Percentiles rank a stretch among this genome's conserved stretches.
These are phyloP conservation scores for Bombus confusus DNA, from an alignment of 1,140 invertebrate species.

Conservation along the genomic window DNA sequence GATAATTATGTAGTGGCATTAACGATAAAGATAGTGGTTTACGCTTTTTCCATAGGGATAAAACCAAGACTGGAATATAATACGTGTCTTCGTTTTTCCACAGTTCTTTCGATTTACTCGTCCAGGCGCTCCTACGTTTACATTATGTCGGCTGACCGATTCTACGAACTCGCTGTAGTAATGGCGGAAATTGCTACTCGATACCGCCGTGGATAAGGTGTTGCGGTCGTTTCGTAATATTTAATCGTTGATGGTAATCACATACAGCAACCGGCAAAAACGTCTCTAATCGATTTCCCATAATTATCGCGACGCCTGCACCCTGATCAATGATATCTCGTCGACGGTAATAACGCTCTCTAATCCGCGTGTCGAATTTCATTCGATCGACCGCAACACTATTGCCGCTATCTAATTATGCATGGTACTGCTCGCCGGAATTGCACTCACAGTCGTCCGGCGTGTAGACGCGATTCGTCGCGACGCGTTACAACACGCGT, in stretches of 20 bases:
- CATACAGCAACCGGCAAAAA: not conserved
- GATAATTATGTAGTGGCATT: too few relatives aligned
- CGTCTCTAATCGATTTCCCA: slow-evolving; percentile 14
- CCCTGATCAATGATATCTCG: slow-evolving; percentile 6
- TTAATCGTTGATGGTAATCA: slow-evolving; percentile 15
- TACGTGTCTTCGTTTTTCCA: too few relatives aligned
- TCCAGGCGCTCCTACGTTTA: not conserved
- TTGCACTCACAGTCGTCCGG: not conserved
- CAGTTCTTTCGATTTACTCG: not conserved
- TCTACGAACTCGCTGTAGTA: not conserved
- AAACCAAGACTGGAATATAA: too few relatives aligned
- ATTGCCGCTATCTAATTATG: slow-evolving; percentile 25
- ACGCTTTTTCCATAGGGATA: too few relatives aligned
- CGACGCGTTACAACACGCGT: slow-evolving; percentile 20
- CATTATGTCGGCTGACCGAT: not conserved
- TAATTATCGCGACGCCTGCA: slow-evolving; percentile 19
- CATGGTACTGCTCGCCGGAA: not conserved
- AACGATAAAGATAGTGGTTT: too few relatives aligned
- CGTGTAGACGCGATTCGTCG: not conserved
- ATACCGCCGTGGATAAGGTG: not conserved
- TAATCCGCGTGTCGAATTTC: slow-evolving; percentile 41
- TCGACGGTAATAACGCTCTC: not conserved
- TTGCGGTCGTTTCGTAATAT: slow-evolving; percentile 6
- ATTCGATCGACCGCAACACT: slow-evolving; percentile 14
- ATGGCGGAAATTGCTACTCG: slow-evolving; percentile 14